These are phyloP conservation scores for Xenus cinereus DNA, from an alignment of 2,113 vertebrate species.

Conservation along the genomic window DNA sequence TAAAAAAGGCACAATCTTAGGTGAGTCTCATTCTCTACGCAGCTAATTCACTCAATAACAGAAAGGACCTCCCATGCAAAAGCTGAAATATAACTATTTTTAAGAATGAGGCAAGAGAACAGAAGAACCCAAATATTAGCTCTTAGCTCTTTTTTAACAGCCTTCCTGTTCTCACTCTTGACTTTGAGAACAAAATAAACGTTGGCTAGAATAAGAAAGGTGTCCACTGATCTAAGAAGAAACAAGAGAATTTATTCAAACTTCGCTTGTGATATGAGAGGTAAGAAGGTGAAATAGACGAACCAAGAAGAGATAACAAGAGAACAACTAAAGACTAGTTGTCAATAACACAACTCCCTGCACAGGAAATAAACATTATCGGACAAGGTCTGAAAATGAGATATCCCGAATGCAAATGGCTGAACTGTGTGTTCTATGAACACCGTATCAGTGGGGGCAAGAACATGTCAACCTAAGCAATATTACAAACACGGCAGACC, in stretches of 20 bases:
- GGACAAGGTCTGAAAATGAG: background rate
- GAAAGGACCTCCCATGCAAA: background rate
- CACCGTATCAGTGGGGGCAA: background rate
- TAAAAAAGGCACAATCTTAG: background rate
- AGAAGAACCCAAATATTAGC: background rate
- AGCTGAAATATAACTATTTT: background rate
- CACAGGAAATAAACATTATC: background rate
- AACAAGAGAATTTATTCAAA: background rate
- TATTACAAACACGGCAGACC: background rate
- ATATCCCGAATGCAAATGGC: background rate
- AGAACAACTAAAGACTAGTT: background rate
- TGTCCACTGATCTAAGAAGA: background rate
- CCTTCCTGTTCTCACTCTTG: background rate
- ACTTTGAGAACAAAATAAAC: background rate
- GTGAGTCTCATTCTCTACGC: background rate
- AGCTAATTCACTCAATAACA: background rate
- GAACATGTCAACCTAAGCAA: background rate
- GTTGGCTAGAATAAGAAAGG: background rate
- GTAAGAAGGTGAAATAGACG: fast-evolving
- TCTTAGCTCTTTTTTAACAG: background rate
- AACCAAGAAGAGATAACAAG: background rate
- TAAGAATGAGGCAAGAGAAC: background rate
- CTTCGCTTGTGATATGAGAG: background rate
- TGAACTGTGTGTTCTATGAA: background rate
- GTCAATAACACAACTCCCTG: background rate